Percentiles rank a stretch among this genome's conserved stretches.
Evolutionary conservation across 2,888 invertebrate species (phyloP).

Genomic region (Drosophila kanekoi): DNA sequence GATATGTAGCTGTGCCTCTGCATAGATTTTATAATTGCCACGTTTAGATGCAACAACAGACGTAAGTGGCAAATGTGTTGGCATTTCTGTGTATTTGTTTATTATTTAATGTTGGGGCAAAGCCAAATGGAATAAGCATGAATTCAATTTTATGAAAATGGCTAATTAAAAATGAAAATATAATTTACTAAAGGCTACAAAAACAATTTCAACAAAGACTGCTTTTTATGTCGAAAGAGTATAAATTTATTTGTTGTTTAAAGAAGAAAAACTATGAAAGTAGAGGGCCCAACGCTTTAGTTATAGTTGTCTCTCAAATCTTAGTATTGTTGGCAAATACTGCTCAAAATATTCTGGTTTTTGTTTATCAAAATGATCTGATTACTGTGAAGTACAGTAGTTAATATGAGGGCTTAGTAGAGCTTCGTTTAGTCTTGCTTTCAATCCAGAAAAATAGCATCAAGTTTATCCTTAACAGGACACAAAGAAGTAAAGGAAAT

Average conservation of each 20-base stretch:
- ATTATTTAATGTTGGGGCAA: neutral
- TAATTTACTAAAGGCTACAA: neutral
- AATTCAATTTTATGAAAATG: conserved; percentile 4
- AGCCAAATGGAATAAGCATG: conserved; percentile 7
- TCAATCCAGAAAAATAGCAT: too few species aligned
- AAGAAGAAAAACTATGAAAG: too few species aligned
- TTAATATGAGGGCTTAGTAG: too few species aligned
- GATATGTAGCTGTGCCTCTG: conserved; percentile 64
- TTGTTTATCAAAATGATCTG: too few species aligned
- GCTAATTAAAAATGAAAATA: conserved; percentile 10
- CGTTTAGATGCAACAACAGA: conserved; percentile 49
- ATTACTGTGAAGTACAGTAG: too few species aligned
- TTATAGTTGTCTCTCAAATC: too few species aligned
- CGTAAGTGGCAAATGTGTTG: conserved; percentile 47
- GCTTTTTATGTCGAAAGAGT: neutral
- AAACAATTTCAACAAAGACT: conserved; percentile 4
- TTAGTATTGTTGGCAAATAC: too few species aligned
- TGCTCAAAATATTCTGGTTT: too few species aligned
- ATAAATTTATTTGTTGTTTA: neutral
- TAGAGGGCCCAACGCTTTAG: too few species aligned
- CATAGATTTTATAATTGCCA: conserved; percentile 65
- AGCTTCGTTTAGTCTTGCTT: too few species aligned
- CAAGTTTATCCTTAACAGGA: too few species aligned
- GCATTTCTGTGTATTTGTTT: conserved; percentile 35
- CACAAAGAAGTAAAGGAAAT: neutral